phyloP scores from a whole-genome alignment of 1,140 invertebrate genomes.

The Drosophila miranda region DNA sequence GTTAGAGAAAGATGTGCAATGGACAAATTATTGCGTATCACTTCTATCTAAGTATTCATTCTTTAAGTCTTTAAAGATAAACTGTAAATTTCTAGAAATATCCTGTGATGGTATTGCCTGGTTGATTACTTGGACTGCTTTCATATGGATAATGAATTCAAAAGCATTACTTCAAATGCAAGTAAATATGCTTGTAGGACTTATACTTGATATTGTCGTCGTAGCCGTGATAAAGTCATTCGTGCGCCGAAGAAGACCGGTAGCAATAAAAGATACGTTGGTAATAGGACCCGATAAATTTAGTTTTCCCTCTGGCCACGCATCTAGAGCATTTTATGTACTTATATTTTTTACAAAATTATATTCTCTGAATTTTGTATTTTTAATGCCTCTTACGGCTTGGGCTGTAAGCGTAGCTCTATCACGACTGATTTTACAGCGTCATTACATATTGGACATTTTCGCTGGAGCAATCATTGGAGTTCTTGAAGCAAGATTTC shows the following conservation, averaged over 20 bases:
- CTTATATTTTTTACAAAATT: constrained; percentile 87
- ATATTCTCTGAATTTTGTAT: constrained; percentile 85
- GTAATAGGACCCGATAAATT: constrained; percentile 91
- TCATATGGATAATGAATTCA: constrained; percentile 86
- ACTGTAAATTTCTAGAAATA: constrained; percentile 88
- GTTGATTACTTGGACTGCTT: constrained; percentile 88
- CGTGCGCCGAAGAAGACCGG: constrained; percentile 89
- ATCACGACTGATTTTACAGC: constrained; percentile 87
- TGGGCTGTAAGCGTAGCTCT: constrained; percentile 90
- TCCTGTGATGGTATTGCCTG: constrained; percentile 95
- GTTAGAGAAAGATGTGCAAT: constrained; percentile 85
- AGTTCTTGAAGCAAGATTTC: constrained; percentile 87
- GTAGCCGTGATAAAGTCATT: constrained; percentile 92
- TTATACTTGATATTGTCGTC: constrained; percentile 93
- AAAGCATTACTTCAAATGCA: constrained; percentile 90
- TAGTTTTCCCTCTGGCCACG: constrained; percentile 98
- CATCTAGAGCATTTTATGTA: constrained; percentile 92
- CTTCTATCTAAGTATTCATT: constrained; percentile 84
- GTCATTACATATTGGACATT: constrained; percentile 95
- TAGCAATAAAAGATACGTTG: constrained; percentile 86
- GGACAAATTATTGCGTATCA: constrained; percentile 86
- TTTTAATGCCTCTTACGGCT: constrained; percentile 85
- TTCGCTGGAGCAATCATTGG: constrained; percentile 89
- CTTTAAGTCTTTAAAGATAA: constrained; percentile 84
- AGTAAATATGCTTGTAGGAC: constrained; percentile 91